Evolutionary conservation across 1,140 invertebrate genomes (phyloP).

Genomic region (Zaprionus ghesquierei): DNA sequence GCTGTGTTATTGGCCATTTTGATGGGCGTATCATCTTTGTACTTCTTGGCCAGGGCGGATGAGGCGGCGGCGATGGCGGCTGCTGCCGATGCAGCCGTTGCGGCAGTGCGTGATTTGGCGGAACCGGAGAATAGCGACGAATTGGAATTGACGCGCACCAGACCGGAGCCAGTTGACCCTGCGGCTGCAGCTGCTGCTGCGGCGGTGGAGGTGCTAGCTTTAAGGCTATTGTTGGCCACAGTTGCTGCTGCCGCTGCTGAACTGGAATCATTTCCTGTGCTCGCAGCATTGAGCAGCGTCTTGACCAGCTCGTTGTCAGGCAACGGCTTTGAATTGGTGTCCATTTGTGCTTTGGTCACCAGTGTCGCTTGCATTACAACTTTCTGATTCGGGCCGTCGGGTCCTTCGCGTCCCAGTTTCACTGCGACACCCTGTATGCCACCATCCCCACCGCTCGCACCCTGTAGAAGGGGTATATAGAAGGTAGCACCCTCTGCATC

Average conservation of each 20-base stretch:
- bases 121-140: constrained; percentile 75
- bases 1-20: constrained; percentile 84
- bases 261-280: constrained; percentile 31
- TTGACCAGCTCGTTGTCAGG: constrained; percentile 77
- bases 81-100: constrained; percentile 18
- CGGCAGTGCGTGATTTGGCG: constrained; percentile 68
- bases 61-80: constrained; percentile 38
- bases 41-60: constrained; percentile 62
- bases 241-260: constrained; percentile 13
- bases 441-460: constrained; percentile 83
- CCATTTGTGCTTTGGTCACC: constrained; percentile 86
- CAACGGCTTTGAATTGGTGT: constrained; percentile 82
- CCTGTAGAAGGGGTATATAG: constrained; percentile 87
- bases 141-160: constrained; percentile 76
- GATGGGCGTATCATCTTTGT: constrained; percentile 79
- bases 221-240: constrained; percentile 64
- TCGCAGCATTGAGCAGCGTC: constrained; percentile 69
- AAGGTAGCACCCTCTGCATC: constrained; percentile 85
- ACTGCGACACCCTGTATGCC: constrained; percentile 87
- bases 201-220: constrained; percentile 77
- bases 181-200: constrained; percentile 22
- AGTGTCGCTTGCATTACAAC: constrained; percentile 87
- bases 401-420: constrained; percentile 86
- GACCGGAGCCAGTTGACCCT: constrained; percentile 1
- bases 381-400: constrained; percentile 85